phyloP scores from a whole-genome alignment of 2,797 vertebrate genomes.

The Arctocebus calabarensis region DNA sequence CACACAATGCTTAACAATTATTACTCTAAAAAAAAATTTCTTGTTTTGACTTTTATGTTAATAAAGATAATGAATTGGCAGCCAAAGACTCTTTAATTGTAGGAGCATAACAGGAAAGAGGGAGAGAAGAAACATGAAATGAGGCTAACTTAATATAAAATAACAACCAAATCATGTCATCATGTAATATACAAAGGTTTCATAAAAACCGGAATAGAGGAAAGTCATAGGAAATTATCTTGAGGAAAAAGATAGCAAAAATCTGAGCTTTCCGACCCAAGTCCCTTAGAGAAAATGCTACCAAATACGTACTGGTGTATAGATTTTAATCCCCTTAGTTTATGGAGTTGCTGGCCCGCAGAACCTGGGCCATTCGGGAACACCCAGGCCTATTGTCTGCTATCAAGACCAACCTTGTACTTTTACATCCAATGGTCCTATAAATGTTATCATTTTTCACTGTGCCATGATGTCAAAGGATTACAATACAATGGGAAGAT shows the following conservation, averaged over 20 bases:
- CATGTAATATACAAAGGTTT: not conserved
- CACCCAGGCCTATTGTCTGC: not conserved
- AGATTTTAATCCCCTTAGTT: not conserved
- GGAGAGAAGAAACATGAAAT: not conserved
- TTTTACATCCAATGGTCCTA: not conserved
- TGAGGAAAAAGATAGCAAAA: not conserved
- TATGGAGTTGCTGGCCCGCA: not conserved
- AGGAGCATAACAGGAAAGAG: not conserved
- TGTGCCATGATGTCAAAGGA: not conserved
- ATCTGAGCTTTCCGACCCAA: not conserved
- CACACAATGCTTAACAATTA: not conserved
- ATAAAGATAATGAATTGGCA: not conserved
- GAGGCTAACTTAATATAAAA: constrained; percentile 39
- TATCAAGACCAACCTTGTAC: not conserved
- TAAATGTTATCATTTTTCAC: constrained; percentile 27
- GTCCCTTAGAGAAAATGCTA: not conserved
- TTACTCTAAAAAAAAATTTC: no score
- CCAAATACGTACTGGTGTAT: not conserved
- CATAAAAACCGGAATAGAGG: not conserved
- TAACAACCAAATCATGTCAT: not conserved
- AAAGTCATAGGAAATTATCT: constrained; percentile 6
- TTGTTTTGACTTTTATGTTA: not conserved
- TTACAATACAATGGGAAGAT: not conserved
- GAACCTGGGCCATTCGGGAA: not conserved
- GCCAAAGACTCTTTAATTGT: constrained; percentile 41